Percentiles rank a stretch among this genome's conserved stretches.
Evolutionary conservation across 2,888 invertebrate species (phyloP).

Genomic region (Drosophila monieri): DNA sequence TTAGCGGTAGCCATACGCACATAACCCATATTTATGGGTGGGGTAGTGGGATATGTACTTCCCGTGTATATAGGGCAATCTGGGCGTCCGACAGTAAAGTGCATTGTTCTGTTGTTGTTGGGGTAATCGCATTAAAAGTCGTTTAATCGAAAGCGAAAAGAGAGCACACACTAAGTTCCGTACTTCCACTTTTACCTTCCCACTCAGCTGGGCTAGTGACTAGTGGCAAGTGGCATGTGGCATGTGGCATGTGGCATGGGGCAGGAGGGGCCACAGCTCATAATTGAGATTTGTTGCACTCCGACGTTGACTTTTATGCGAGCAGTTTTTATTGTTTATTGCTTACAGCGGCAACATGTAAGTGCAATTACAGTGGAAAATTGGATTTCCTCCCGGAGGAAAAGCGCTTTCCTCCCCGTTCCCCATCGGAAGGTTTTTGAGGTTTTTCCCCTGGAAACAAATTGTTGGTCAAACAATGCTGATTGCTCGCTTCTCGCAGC

Average conservation of each 20-base stretch:
- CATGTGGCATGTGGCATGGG: too few relatives aligned
- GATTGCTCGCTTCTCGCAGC: constrained; percentile 27
- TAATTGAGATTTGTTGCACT: constrained; percentile 77
- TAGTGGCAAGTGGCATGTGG: constrained; percentile 13
- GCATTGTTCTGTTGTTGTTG: constrained; percentile 61
- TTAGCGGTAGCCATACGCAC: constrained; percentile 63
- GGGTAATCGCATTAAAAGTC: constrained; percentile 75
- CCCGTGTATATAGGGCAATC: constrained; percentile 52
- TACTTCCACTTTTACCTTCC: background rate
- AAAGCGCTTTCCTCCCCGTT: constrained; percentile 1
- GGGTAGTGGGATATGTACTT: background rate
- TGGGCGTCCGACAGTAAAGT: constrained; percentile 50
- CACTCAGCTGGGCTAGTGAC: background rate
- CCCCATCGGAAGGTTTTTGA: constrained; percentile 2
- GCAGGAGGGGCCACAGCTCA: constrained; percentile 47
- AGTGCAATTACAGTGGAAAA: constrained; percentile 73
- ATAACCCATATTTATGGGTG: constrained; percentile 39
- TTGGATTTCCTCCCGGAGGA: constrained; percentile 59
- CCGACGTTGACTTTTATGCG: constrained; percentile 67
- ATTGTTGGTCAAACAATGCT: constrained; percentile 44
- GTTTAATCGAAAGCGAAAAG: constrained; percentile 72
- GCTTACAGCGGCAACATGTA: constrained; percentile 72
- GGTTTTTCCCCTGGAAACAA: constrained; percentile 16
- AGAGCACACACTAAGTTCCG: constrained; percentile 16
- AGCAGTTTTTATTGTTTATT: constrained; percentile 68